A percentile compares a stretch with the other conserved stretches of the same genome.
Evolutionary conservation across 2,888 invertebrate genomes (phyloP).

Genomic region (Drosophila pseudotalamancana): DNA sequence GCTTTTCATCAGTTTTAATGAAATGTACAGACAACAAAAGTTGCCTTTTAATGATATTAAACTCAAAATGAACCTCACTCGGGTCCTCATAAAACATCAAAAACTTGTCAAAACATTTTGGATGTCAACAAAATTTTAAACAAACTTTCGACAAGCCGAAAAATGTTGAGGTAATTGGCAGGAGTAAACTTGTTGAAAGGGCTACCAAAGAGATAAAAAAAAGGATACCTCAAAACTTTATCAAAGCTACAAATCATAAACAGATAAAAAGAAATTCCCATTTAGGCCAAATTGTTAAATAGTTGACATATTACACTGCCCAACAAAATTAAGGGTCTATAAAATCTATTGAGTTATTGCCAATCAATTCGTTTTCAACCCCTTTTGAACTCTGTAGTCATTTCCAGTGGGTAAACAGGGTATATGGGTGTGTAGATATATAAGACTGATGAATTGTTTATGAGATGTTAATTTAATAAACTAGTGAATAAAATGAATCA

Average conservation of each 20-base stretch:
- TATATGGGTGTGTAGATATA: background rate
- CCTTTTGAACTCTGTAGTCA: background rate
- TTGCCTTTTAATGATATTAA: slow-evolving; percentile 54
- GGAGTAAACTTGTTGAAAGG: background rate
- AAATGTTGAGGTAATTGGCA: slow-evolving; percentile 20
- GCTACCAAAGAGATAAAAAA: background rate
- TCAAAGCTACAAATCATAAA: background rate
- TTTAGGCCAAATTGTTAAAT: background rate
- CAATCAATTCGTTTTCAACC: slow-evolving; percentile 9
- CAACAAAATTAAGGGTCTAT: slow-evolving; percentile 7
- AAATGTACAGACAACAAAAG: slow-evolving; percentile 77
- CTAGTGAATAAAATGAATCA: too few relatives aligned
- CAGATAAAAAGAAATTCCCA: background rate
- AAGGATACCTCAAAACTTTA: background rate
- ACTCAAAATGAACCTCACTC: too few relatives aligned
- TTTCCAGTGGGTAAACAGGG: background rate
- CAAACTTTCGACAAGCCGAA: slow-evolving; percentile 30
- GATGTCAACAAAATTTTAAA: background rate
- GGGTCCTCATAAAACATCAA: too few relatives aligned
- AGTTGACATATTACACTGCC: background rate
- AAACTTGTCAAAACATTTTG: slow-evolving; percentile 18
- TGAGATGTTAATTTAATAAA: too few relatives aligned
- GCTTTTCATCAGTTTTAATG: slow-evolving; percentile 51
- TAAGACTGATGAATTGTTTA: too few relatives aligned
- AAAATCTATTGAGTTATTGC: background rate